Conservation (phyloP, 1,140 invertebrate genomes). For the Chlorops oryzae region DNA sequence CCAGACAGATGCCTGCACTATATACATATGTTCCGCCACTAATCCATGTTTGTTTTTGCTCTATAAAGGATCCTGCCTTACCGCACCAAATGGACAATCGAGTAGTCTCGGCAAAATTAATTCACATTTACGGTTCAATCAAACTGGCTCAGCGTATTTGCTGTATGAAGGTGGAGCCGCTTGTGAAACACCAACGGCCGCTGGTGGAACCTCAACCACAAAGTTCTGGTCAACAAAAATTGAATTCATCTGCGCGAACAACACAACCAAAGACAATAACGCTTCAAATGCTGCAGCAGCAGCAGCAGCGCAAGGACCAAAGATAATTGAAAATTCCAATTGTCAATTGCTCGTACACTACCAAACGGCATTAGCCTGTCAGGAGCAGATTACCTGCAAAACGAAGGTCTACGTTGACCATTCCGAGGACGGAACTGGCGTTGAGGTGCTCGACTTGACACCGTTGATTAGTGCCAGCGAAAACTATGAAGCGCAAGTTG, state of each 20-base stretch:
- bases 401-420: constrained; percentile 25
- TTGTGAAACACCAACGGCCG: constrained; percentile 28
- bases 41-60: constrained; percentile 15
- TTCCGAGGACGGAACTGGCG: constrained; percentile 25
- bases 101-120: constrained; percentile 49
- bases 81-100: constrained; percentile 25
- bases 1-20: too few species aligned
- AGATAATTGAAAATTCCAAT: constrained; percentile 48
- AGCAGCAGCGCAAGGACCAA: constrained; percentile 21
- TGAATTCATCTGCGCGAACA: constrained; percentile 50
- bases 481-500: constrained; percentile 50
- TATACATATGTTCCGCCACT: too few species aligned
- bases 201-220: constrained; percentile 16
- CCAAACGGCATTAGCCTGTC: constrained; percentile 48
- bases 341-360: constrained; percentile 51
- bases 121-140: constrained; percentile 49
- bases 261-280: constrained; percentile 30
- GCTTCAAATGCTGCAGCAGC: background rate
- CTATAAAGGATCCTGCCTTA: constrained; percentile 40
- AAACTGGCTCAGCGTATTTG: constrained; percentile 50
- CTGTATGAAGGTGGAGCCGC: constrained; percentile 50
- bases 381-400: constrained; percentile 44
- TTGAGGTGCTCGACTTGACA: constrained; percentile 45
- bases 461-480: constrained; percentile 45
- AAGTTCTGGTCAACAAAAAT: constrained; percentile 51